These are phyloP conservation scores for Minunthozetes semirufus DNA, from an alignment of 2,888 invertebrate genomes.

Conservation along the genomic window DNA sequence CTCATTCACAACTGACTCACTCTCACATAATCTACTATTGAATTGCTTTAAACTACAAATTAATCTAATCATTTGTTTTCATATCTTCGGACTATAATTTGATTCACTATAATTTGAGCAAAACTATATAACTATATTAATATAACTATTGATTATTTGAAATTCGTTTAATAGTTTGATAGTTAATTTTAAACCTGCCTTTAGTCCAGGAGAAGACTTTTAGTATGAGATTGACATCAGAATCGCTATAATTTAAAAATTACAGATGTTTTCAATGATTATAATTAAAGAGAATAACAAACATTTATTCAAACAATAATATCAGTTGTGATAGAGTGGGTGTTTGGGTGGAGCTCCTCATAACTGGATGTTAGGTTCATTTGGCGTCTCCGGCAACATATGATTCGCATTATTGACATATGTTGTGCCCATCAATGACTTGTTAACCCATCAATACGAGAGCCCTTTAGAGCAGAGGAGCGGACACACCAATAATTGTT, in stretches of 20 bases:
- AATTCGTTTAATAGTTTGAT: too few relatives aligned
- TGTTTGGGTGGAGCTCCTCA: constrained; percentile 18
- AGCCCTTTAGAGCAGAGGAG: neutral
- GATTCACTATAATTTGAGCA: too few relatives aligned
- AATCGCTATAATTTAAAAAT: neutral
- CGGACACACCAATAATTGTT: neutral
- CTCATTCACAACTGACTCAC: too few relatives aligned
- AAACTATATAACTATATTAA: too few relatives aligned
- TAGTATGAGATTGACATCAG: constrained; percentile 4
- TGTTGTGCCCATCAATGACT: neutral
- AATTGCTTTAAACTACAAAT: too few relatives aligned
- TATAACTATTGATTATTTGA: too few relatives aligned
- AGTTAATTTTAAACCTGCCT: too few relatives aligned
- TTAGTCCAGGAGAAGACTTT: too few relatives aligned
- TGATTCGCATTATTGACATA: neutral
- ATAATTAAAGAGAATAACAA: neutral
- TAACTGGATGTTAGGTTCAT: neutral
- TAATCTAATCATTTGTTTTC: too few relatives aligned
- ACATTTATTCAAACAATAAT: neutral
- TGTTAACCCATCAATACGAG: constrained; percentile 21
- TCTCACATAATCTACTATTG: too few relatives aligned
- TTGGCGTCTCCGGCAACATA: neutral
- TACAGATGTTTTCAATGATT: constrained; percentile 5
- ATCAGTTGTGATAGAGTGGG: constrained; percentile 19
- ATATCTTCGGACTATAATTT: too few relatives aligned